Evolutionary conservation across 2,888 invertebrate genomes (phyloP).

Genomic region (Platycnemis pennipes): DNA sequence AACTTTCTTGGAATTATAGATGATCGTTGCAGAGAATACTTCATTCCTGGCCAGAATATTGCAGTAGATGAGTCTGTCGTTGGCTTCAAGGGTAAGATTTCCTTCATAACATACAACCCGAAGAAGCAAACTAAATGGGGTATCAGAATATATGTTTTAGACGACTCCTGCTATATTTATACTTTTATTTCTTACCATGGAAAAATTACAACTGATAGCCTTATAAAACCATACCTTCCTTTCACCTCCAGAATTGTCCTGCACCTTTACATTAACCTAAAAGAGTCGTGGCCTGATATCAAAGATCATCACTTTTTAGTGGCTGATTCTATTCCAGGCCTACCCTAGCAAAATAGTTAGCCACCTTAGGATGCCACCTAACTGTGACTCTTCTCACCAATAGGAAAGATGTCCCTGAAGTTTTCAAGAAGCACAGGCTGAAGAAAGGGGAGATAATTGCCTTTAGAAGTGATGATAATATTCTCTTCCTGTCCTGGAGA

Average conservation of each 20-base stretch:
- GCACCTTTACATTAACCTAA: conserved; percentile 11
- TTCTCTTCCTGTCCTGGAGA: conserved; percentile 6
- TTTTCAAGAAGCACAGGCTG: conserved; percentile 9
- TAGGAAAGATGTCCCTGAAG: not conserved
- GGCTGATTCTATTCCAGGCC: conserved; percentile 17
- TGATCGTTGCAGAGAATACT: conserved; percentile 1
- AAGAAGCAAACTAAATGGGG: conserved; percentile 71
- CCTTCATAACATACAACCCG: conserved; percentile 14
- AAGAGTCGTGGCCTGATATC: not conserved
- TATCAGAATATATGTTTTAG: no score
- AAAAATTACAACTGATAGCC: conserved; percentile 71
- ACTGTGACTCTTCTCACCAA: conserved; percentile 14
- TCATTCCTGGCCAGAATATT: not conserved
- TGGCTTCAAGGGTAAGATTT: conserved; percentile 28
- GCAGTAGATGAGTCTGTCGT: conserved; percentile 4
- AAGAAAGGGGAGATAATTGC: conserved; percentile 66
- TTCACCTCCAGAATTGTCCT: conserved; percentile 72
- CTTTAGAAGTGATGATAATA: conserved; percentile 44
- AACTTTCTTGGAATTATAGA: not conserved
- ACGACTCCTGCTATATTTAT: conserved; percentile 72
- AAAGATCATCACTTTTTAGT: not conserved
- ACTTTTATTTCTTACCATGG: conserved; percentile 73
- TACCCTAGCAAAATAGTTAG: conserved; percentile 15
- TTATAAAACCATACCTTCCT: conserved; percentile 72
- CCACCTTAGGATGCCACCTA: not conserved